These are phyloP conservation scores for Protobothrops flavoviridis DNA, from an alignment of 2,113 vertebrate species.

Conservation along the genomic window DNA sequence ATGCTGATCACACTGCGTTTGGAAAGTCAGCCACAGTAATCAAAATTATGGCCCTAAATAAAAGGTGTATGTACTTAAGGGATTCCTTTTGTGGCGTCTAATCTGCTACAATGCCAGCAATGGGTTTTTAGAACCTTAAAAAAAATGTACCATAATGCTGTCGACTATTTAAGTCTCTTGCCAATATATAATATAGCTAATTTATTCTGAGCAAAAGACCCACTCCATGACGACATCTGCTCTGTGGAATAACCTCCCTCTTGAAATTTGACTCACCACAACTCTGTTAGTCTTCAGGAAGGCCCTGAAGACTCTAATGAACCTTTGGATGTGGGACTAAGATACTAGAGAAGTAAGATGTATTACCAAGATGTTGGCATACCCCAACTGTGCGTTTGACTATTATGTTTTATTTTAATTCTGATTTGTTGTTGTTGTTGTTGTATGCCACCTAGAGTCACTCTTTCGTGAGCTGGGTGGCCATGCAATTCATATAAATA, in stretches of 20 bases:
- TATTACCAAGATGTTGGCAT: neutral
- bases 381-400: neutral
- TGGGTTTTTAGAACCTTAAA: neutral
- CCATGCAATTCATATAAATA: neutral
- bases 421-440: neutral
- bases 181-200: neutral
- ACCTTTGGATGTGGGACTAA: neutral
- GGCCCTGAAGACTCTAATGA: neutral
- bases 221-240: neutral
- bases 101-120: neutral
- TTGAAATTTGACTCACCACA: neutral
- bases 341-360: neutral
- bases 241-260: neutral
- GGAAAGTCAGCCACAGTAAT: constrained; percentile 42
- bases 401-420: neutral
- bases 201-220: neutral
- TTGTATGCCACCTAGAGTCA: neutral
- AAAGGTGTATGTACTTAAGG: neutral
- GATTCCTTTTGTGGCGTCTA: neutral
- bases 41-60: neutral
- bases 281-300: neutral
- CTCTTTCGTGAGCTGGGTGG: neutral
- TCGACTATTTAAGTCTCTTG: neutral
- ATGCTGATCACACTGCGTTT: constrained; percentile 23
- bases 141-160: neutral